Evolutionary conservation across 53 echinoderm and acorn worm genomes (phyloP), one percentile per base, ranked within the genome.

Genomic region (Apostichopus leukothele): DNA sequence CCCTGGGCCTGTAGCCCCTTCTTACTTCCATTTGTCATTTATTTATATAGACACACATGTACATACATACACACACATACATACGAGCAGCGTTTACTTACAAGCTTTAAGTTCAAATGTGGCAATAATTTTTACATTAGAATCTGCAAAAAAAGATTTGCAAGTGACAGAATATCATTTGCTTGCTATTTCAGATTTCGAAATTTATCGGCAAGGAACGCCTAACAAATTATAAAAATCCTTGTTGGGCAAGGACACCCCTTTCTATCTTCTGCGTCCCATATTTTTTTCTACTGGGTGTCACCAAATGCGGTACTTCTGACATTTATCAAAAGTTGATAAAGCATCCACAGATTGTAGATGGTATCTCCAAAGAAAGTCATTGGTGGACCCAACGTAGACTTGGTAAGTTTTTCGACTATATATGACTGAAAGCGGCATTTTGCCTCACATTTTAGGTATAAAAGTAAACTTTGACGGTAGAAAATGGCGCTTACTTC

Each of bases 301-400:
- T 85, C 50, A 85, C 85, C 0, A 85, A 85, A 39, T 85, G 85
- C 11, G 85, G 85, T 21, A 85, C 85, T 6, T 85, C 85, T 13
- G 85, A 85, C 16, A 50, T 85, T 5, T 85, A 60, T 23, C 27
- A 67, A 26, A 85, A 85, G 67, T 13, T 85, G 39, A 39, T 25
- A 7, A 23, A 12, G 10, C 85, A 85, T 50, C 67, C 67, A 67
- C 66, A 85, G 14, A 85, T 85, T 67, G 26, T 63, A 25, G 11
- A 7, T 22, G 4, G 7, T 14, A 11, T 81, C 4, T 12, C 4
- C 1, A 63, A 85, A 50, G 85, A 85, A 50, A 85, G 13, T 18
- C 85, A 85, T 26, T 85, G 85, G 85, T 85, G 85, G 85, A 85
- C 85, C 26, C 85, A 85, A 67, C 10, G 85, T 4, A 85, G 85